phyloP scores from a whole-genome alignment of 1,140 invertebrate species.

The Monochamus saltuarius region DNA sequence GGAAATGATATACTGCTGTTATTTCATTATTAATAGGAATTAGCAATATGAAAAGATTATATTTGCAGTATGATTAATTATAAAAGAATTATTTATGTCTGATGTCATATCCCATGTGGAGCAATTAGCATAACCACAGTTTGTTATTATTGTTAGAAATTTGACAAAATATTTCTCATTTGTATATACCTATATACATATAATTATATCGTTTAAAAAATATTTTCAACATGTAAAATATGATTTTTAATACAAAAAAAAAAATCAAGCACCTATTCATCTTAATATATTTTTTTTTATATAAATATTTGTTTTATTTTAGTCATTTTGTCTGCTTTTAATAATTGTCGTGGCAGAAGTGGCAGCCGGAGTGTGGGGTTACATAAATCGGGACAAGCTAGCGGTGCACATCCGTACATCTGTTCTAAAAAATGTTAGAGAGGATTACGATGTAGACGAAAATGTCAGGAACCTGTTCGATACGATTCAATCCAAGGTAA shows the following conservation, averaged over 20 bases:
- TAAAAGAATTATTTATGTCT: too few species aligned
- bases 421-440: constrained; percentile 66
- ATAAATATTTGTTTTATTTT: constrained; percentile 43
- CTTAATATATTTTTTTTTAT: background rate
- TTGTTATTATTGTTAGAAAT: background rate
- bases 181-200: too few species aligned
- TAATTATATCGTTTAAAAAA: too few species aligned
- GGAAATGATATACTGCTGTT: too few species aligned
- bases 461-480: constrained; percentile 68
- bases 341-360: constrained; percentile 79
- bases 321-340: constrained; percentile 74
- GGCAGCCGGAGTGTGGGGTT: constrained; percentile 72
- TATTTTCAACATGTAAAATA: too few species aligned
- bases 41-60: too few species aligned
- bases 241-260: constrained; percentile 5
- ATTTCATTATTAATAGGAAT: too few species aligned
- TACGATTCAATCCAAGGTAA: constrained; percentile 66
- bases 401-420: constrained; percentile 62
- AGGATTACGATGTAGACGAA: constrained; percentile 66
- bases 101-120: too few species aligned
- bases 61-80: too few species aligned
- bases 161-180: too few species aligned
- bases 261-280: too few species aligned
- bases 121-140: background rate
- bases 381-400: constrained; percentile 66